Evolutionary conservation across 2,888 invertebrate genomes (phyloP).

Genomic region (Chorisops tibialis): DNA sequence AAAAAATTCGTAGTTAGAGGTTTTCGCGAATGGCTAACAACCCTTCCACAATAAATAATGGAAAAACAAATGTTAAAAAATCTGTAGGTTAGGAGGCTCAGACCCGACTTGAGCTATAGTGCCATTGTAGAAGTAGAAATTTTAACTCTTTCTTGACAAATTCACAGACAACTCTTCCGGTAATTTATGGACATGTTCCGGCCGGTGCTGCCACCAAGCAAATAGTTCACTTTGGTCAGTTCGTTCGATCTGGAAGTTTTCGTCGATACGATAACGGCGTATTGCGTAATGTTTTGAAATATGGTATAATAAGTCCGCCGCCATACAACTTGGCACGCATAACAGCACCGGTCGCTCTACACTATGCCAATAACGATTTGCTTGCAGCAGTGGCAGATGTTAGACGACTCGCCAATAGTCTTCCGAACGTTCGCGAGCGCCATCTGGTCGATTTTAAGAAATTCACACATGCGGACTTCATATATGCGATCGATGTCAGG

Average conservation of each 20-base stretch:
- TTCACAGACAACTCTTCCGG: constrained; percentile 57
- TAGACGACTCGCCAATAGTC: constrained; percentile 33
- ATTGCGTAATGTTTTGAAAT: constrained; percentile 51
- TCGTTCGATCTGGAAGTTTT: constrained; percentile 43
- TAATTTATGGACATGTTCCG: constrained; percentile 61
- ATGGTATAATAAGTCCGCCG: constrained; percentile 54
- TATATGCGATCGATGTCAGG: constrained; percentile 38
- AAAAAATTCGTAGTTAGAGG: too few species aligned
- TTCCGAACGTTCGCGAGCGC: constrained; percentile 41
- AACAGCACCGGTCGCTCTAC: constrained; percentile 54
- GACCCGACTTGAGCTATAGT: too few species aligned
- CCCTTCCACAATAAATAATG: too few species aligned
- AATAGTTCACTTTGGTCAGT: constrained; percentile 56
- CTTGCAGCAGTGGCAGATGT: constrained; percentile 53
- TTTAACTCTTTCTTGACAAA: too few species aligned
- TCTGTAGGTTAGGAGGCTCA: too few species aligned
- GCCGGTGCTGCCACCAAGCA: constrained; percentile 57
- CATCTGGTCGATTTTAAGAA: background rate
- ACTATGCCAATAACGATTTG: constrained; percentile 58
- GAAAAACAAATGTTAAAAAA: too few species aligned
- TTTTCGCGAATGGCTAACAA: too few species aligned
- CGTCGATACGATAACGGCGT: constrained; percentile 56
- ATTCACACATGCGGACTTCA: constrained; percentile 43
- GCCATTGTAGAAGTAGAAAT: too few species aligned
- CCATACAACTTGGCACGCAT: constrained; percentile 52